Conservation (phyloP, 2,888 invertebrate genomes). For the Muschampia plurimacula region DNA sequence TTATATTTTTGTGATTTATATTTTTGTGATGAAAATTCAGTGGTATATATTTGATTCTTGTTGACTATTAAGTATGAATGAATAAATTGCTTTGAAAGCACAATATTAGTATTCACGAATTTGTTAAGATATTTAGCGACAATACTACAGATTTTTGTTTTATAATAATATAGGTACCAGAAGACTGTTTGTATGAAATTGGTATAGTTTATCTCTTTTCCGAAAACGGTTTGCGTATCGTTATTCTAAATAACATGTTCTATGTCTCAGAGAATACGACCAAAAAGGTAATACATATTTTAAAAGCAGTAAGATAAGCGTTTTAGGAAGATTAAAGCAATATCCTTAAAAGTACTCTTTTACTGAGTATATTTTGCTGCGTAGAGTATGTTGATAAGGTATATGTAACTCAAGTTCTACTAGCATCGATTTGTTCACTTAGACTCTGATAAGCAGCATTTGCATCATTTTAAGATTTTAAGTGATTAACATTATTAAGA, state of each 20-base stretch:
- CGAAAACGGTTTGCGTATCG: not conserved
- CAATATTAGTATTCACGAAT: not conserved
- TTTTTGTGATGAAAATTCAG: constrained; percentile 26
- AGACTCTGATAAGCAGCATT: too few relatives aligned
- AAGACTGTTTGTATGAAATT: not conserved
- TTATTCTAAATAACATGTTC: not conserved
- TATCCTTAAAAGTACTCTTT: constrained; percentile 22
- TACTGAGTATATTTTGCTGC: not conserved
- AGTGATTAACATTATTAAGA: too few relatives aligned
- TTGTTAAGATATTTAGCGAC: not conserved
- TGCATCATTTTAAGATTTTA: too few relatives aligned
- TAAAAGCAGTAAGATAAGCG: constrained; percentile 18
- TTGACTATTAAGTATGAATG: constrained; percentile 1
- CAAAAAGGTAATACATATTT: constrained; percentile 15
- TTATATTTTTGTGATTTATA: not conserved
- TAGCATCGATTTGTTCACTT: too few relatives aligned
- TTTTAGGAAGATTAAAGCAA: constrained; percentile 34
- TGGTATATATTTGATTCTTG: constrained; percentile 23
- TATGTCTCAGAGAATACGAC: not conserved
- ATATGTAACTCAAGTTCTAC: too few relatives aligned
- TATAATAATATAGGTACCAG: not conserved
- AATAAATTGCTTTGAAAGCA: not conserved
- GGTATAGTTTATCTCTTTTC: not conserved
- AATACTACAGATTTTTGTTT: not conserved
- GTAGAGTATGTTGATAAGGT: too few relatives aligned